phyloP scores from a whole-genome alignment of 2,797 vertebrate genomes.

The Peromyscus attwateri region DNA sequence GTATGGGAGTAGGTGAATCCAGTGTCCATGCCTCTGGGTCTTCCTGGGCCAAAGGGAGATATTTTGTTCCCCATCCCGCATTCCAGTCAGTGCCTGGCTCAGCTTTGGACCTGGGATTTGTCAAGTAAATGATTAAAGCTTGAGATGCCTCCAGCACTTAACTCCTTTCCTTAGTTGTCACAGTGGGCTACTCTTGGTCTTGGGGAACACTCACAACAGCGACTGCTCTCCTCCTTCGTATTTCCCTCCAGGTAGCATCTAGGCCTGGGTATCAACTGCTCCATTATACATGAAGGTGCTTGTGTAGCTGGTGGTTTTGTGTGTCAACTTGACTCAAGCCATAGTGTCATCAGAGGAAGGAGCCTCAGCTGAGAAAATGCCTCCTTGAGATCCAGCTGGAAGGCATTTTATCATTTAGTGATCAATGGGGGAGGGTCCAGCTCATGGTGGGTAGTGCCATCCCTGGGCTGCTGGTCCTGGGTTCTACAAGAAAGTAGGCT shows the following conservation, averaged over 20 bases:
- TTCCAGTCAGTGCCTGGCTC: not conserved
- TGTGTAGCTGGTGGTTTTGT: not conserved
- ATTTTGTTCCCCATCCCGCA: not conserved
- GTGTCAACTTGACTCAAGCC: not conserved
- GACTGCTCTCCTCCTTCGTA: not conserved
- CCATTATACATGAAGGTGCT: not conserved
- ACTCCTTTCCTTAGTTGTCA: not conserved
- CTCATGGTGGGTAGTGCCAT: not conserved
- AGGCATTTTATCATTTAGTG: not conserved
- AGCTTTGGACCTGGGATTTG: not conserved
- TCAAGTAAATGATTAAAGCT: not conserved
- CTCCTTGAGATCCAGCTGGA: not conserved
- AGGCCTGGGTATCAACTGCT: not conserved
- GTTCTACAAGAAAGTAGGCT: not conserved
- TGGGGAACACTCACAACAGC: not conserved
- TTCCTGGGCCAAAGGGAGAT: slow-evolving; percentile 57
- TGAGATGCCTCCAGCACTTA: not conserved
- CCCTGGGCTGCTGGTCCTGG: not conserved
- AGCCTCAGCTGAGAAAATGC: not conserved
- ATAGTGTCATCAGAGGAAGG: not conserved
- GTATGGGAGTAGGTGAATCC: not conserved
- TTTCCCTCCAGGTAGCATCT: not conserved
- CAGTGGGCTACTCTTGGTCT: not conserved
- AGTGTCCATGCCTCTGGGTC: slow-evolving; percentile 37
- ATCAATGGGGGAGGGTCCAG: too few species aligned